Percentiles rank a stretch among this genome's conserved stretches.
These are phyloP conservation scores for Bucorvus abyssinicus DNA, from an alignment of 2,797 vertebrate genomes.

Conservation along the genomic window DNA sequence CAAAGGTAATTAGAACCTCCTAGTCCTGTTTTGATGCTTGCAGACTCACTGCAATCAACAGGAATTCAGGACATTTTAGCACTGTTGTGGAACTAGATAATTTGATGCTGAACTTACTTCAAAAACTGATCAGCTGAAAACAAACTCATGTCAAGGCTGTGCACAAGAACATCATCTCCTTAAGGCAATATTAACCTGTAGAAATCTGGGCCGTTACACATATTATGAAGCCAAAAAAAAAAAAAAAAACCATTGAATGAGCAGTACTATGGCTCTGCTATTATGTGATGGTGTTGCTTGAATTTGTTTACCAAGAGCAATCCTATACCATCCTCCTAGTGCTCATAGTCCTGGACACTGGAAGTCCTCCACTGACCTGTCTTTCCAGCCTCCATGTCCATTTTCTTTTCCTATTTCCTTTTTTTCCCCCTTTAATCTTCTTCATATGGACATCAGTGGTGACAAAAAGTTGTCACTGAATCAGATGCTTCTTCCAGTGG, in stretches of 20 bases:
- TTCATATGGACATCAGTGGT: neutral
- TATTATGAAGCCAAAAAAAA: neutral
- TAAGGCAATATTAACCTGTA: neutral
- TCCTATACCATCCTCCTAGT: neutral
- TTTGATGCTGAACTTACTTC: conserved; percentile 27
- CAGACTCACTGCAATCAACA: neutral
- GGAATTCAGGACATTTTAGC: conserved; percentile 5
- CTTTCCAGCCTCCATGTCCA: neutral
- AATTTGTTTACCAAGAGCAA: neutral
- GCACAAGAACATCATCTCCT: neutral
- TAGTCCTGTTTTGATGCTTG: neutral
- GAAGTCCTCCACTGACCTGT: neutral
- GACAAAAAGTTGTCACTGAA: neutral
- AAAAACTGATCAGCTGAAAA: conserved; percentile 20
- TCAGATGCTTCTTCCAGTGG: neutral
- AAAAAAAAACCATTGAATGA: neutral
- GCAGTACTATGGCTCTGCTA: neutral
- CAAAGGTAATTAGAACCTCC: conserved; percentile 4
- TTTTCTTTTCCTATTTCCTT: neutral
- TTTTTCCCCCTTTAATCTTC: neutral
- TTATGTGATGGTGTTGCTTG: neutral
- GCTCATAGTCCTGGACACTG: neutral
- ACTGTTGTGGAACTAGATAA: conserved; percentile 14
- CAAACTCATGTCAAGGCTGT: neutral
- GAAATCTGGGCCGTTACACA: neutral